Base-by-base conservation (phyloP, 2,113 vertebrate species). In the Pimephales promelas region DNA sequence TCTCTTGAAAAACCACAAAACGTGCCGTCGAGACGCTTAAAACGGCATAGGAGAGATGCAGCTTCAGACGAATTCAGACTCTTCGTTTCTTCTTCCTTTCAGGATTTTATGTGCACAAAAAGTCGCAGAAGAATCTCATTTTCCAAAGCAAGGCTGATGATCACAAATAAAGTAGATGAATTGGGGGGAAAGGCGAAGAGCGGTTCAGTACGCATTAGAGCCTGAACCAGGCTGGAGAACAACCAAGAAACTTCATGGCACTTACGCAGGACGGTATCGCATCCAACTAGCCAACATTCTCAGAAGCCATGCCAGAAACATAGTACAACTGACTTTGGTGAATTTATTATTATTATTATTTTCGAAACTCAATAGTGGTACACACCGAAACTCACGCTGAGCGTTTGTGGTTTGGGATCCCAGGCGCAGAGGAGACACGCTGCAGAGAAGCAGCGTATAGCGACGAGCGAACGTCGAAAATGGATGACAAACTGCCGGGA, bases 181-280 rank as follows among this genome's bases (percentile, higher is more conserved):
- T 74, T 64, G 52, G 61, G 14, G 20, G 10, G 59, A 22, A 66
- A 24, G 34, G 13, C 28, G 28, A 45, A 34, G 87, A 84, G 87
- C 81, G 83, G 79, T 88, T 71, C 89, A 62, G 87, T 84, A 88
- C 87, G 84, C 75, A 87, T 90, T 86, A 85, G 81, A 88, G 81
- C 74, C 68, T 66, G 79, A 83, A 71, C 71, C 76, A 82, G 57
- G 81, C 64, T 81, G 78, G n/a, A n/a, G 40, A 83, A 62, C 62
- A 87, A 89, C 85, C 82, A 84, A 80, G 85, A 88, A 92, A 93
- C 92, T 93, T 93, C 92, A 92, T 91, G 76, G 70, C 88, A 85
- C 66, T 83, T 49, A 81, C 76, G 83, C 75, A 81, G 87, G 89
- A 70, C 86, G 81, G 81, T 88, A 87, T 86, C 76, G 43, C 81